Conservation (phyloP, 2,888 invertebrate species). For the Cremastinae sp. region DNA sequence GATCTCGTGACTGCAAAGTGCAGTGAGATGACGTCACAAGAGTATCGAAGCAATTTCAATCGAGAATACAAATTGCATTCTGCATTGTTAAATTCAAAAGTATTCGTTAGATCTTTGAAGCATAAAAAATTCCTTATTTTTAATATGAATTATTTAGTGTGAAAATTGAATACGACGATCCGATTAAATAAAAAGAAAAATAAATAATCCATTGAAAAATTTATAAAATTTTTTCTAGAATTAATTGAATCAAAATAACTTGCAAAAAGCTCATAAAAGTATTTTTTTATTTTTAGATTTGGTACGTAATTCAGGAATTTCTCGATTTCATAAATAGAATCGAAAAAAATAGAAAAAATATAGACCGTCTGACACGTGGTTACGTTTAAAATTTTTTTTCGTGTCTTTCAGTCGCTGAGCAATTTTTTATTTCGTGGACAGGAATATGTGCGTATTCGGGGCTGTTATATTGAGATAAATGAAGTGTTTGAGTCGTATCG, state of each 20-base stretch:
- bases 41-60: slow-evolving; percentile 7
- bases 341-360: slow-evolving; percentile 11
- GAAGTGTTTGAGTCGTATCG: not conserved
- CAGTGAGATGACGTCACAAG: slow-evolving; percentile 28
- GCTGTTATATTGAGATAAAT: not conserved
- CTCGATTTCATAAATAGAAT: no score
- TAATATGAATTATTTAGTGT: no score
- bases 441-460: slow-evolving; percentile 12
- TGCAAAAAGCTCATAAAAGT: no score
- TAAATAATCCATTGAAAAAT: no score
- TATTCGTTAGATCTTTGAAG: not conserved
- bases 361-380: slow-evolving; percentile 16
- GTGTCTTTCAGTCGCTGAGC: not conserved
- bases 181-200: no score
- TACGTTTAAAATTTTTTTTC: slow-evolving; percentile 7
- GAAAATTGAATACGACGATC: not conserved
- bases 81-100: not conserved
- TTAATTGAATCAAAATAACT: not conserved
- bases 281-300: not conserved
- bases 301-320: no score
- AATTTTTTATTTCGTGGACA: slow-evolving; percentile 28
- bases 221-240: no score
- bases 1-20: slow-evolving; percentile 19
- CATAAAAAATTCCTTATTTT: not conserved
- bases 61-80: slow-evolving; percentile 23